Base-by-base conservation (phyloP, 2,113 vertebrate species). In the Irena cyanogastra region DNA sequence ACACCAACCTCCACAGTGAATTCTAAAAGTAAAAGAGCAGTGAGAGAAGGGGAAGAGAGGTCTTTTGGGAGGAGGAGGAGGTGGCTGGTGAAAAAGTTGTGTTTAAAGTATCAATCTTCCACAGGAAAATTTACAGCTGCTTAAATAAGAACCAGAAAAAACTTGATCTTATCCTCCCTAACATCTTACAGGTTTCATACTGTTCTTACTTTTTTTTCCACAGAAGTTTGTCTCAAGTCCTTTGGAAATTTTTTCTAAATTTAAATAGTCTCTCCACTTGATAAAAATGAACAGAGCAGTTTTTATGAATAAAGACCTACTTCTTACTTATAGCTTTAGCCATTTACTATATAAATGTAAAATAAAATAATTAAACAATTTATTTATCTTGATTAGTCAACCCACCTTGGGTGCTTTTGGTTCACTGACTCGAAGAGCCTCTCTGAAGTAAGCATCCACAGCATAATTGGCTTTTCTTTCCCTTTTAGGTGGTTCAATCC, bases 391-490 rank as follows among this genome's bases (percentile, higher is more conserved):
- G 31, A 23, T 47, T 6, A 24, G 14, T 31, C n/a, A 59, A 59
- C 97, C 97, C 56, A 99, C 99, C 98, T 99, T 99, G 70, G 99
- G 99, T 78, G 99, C 99, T 98, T 99, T 99, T 31, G 99, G 99
- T 78, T 99, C 99, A 91, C 99, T 99, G 96, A 99, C 99, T 61
- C 99, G 98, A 82, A 99, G 98, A 41, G 99, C 99, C 97, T 99
- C 99, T 97, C 99, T 98, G 97, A 99, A 99, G 94, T 99, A 99
- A 6, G 99, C 99, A 82, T 99, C 99, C 23, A 99, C 99, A 7
- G 99, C 99, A 7, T 99, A 99, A 92, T 99, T 99, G 54, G 99
- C 99, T 98, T 99, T 99, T 90, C 99, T 98, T 95, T 99, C 99
- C 95, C 99, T 98, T 94, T 99, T 99, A 11, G 99, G 99, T 6